These are phyloP conservation scores for Cairina moschata DNA, from an alignment of 2,113 vertebrate species.

Conservation along the genomic window DNA sequence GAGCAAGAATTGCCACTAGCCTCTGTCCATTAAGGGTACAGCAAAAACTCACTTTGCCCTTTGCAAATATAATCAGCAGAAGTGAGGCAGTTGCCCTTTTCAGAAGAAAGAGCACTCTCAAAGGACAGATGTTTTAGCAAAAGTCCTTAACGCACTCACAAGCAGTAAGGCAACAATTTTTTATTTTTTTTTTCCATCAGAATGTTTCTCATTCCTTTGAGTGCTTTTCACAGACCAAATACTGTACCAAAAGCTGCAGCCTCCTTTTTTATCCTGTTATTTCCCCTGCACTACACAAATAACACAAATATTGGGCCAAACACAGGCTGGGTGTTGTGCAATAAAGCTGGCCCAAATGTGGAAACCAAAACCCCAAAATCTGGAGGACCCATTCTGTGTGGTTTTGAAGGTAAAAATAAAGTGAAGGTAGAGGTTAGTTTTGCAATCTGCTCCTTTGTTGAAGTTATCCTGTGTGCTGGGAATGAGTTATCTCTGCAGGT, in stretches of 20 bases:
- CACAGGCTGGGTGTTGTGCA: neutral
- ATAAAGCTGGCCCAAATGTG: neutral
- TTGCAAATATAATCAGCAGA: conserved; percentile 37
- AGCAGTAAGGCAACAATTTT: neutral
- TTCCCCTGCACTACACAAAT: neutral
- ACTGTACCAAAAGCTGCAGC: neutral
- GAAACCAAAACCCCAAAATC: neutral
- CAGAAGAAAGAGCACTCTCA: conserved; percentile 6
- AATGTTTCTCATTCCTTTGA: neutral
- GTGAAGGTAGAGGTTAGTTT: neutral
- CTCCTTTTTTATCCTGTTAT: neutral
- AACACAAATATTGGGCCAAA: neutral
- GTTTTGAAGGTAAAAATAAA: neutral
- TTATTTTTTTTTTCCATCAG: neutral
- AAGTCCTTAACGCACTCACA: neutral
- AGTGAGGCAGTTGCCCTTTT: conserved; percentile 59
- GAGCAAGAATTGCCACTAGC: conserved; percentile 57
- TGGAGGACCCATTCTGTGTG: neutral
- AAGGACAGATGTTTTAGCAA: conserved; percentile 16
- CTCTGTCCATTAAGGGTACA: conserved; percentile 22
- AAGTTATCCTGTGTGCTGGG: neutral
- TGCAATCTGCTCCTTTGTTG: neutral
- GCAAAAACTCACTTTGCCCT: conserved; percentile 23
- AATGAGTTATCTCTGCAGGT: neutral
- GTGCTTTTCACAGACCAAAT: neutral